Evolutionary conservation across 2,113 vertebrate genomes (phyloP).

Genomic region (Tinamus guttatus): DNA sequence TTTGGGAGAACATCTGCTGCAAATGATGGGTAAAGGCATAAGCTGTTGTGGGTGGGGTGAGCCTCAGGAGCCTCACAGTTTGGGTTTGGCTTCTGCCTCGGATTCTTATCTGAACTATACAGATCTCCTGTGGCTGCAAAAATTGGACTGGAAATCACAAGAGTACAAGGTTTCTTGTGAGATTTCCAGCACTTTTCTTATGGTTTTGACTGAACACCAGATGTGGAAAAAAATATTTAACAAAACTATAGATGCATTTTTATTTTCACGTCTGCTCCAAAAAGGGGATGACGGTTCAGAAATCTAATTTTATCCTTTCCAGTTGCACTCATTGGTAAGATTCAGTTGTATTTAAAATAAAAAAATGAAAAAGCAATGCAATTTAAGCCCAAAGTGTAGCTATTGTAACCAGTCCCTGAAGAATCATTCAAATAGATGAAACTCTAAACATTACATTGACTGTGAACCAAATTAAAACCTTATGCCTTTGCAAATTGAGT

Average conservation of each 20-base stretch:
- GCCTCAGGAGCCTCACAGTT: slow-evolving; percentile 72
- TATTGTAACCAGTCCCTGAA: slow-evolving; percentile 43
- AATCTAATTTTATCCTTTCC: slow-evolving; percentile 70
- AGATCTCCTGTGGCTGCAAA: slow-evolving; percentile 72
- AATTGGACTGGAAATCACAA: slow-evolving; percentile 72
- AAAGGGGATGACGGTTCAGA: slow-evolving; percentile 60
- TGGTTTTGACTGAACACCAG: slow-evolving; percentile 72
- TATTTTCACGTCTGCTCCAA: slow-evolving; percentile 64
- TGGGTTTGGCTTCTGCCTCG: slow-evolving; percentile 73
- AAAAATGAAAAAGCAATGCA: not conserved
- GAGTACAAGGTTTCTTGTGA: slow-evolving; percentile 67
- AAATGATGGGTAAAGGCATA: slow-evolving; percentile 75
- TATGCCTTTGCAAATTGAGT: slow-evolving; percentile 37
- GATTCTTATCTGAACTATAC: slow-evolving; percentile 71
- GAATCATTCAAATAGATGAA: slow-evolving; percentile 18
- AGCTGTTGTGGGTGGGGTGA: slow-evolving; percentile 74
- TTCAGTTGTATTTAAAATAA: slow-evolving; percentile 33
- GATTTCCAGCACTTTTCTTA: slow-evolving; percentile 73
- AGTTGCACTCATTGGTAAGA: slow-evolving; percentile 55
- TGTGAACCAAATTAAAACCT: slow-evolving; percentile 50
- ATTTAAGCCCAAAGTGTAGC: slow-evolving; percentile 47
- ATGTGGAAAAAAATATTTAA: slow-evolving; percentile 73
- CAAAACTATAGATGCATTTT: slow-evolving; percentile 47
- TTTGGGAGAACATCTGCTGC: slow-evolving; percentile 71
- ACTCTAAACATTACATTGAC: slow-evolving; percentile 43